Conservation (phyloP, 37 sponge, comb jelly and placozoan genomes). For the Haliclona indistincta region DNA sequence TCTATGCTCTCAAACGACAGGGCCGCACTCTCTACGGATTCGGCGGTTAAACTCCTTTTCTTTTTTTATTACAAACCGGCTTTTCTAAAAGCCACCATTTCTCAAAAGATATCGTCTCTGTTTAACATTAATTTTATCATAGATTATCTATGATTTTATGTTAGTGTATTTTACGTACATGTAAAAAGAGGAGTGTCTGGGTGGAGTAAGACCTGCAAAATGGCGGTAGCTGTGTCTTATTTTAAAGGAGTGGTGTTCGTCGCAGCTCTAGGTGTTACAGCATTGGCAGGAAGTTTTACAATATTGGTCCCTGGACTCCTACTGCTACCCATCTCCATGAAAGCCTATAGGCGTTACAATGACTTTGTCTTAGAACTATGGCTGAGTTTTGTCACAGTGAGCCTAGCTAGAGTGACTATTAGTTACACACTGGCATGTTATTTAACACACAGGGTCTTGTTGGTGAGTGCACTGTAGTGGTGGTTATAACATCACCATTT, state of each 20-base stretch:
- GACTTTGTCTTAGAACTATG: slow-evolving; percentile 19
- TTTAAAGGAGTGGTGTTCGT: slow-evolving; percentile 46
- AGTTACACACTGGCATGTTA: neutral
- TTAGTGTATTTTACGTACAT: no score
- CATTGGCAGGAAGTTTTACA: slow-evolving; percentile 28
- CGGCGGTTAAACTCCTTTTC: slow-evolving; percentile 82
- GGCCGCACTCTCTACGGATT: slow-evolving; percentile 98
- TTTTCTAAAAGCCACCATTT: slow-evolving; percentile 72
- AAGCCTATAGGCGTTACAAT: slow-evolving; percentile 4
- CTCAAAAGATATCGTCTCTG: slow-evolving; percentile 30
- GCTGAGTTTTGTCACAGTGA: slow-evolving; percentile 52
- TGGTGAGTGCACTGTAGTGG: neutral
- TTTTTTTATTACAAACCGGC: slow-evolving; percentile 47
- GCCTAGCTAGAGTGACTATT: neutral
- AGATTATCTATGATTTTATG: no score
- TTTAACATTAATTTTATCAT: no score
- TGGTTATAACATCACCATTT: neutral
- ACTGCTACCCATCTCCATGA: slow-evolving; percentile 25
- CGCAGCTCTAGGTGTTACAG: slow-evolving; percentile 12
- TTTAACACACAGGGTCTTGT: neutral
- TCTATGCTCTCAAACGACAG: slow-evolving; percentile 97
- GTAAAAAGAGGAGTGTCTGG: no score
- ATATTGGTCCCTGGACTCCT: slow-evolving; percentile 23
- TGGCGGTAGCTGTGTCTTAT: no score
- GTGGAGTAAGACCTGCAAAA: no score